Percentiles rank a stretch among this genome's conserved stretches.
phyloP scores from a whole-genome alignment of 2,888 invertebrate genomes.

The Lithophane ornitopus region DNA sequence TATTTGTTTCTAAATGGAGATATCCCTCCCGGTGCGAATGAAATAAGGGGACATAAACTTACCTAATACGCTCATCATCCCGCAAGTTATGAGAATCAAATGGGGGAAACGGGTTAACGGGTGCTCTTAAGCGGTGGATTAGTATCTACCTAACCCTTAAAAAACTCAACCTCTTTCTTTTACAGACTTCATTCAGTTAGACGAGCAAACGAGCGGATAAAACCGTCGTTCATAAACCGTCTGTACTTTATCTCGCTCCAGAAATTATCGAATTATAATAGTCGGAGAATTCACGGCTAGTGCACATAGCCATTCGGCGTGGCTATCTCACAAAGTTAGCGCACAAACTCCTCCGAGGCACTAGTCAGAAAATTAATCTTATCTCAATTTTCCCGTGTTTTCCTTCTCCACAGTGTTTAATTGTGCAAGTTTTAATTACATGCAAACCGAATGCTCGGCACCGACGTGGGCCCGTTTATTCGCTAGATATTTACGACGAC shows the following conservation, averaged over 20 bases:
- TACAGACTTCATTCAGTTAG: constrained; percentile 16
- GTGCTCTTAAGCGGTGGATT: constrained; percentile 40
- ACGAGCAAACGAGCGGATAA: constrained; percentile 13
- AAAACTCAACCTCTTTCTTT: constrained; percentile 40
- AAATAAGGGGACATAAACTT: constrained; percentile 46
- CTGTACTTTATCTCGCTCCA: constrained; percentile 35
- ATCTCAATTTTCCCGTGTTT: constrained; percentile 86
- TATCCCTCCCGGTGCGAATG: constrained; percentile 25
- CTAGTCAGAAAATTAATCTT: constrained; percentile 87
- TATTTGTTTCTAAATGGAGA: constrained; percentile 47
- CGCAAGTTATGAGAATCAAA: constrained; percentile 53
- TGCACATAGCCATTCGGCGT: constrained; percentile 66
- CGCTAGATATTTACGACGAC: constrained; percentile 73
- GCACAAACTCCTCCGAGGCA: constrained; percentile 78
- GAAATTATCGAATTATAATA: constrained; percentile 68
- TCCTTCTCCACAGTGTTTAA: constrained; percentile 84
- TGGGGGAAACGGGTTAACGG: constrained; percentile 40
- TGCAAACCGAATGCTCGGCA: constrained; percentile 81
- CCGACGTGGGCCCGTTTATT: constrained; percentile 74
- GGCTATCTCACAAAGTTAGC: constrained; percentile 77
- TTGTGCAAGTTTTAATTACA: constrained; percentile 88
- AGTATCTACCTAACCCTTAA: constrained; percentile 36
- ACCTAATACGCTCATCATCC: constrained; percentile 50
- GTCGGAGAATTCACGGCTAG: constrained; percentile 65
- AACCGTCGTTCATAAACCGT: constrained; percentile 13